A percentile compares a stretch with the other conserved stretches of the same genome.
Evolutionary conservation across 2,797 vertebrate genomes (phyloP).

Genomic region (Macrochelys suwanniensis): DNA sequence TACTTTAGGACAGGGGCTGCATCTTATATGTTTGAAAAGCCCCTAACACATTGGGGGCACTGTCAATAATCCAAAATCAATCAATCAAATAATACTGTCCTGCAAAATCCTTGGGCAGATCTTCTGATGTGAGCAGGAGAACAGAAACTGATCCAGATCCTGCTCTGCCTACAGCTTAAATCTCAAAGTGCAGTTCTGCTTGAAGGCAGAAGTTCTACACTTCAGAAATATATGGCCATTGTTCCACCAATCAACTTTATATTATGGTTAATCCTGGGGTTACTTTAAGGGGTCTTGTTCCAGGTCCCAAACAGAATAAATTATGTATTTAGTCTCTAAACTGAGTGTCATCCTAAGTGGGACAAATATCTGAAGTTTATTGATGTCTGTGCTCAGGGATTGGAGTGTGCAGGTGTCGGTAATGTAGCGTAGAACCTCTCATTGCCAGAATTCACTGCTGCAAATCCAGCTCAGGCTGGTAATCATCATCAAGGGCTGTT

Average conservation of each 20-base stretch:
- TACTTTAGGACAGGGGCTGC: not conserved
- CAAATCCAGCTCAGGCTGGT: not conserved
- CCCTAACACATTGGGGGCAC: not conserved
- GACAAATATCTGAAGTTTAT: not conserved
- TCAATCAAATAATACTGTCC: not conserved
- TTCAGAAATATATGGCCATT: not conserved
- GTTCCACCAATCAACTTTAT: not conserved
- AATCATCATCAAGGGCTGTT: not conserved
- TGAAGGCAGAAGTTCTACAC: not conserved
- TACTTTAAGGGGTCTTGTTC: not conserved
- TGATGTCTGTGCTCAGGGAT: not conserved
- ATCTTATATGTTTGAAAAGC: not conserved
- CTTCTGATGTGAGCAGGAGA: not conserved
- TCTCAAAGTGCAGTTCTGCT: not conserved
- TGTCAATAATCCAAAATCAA: not conserved
- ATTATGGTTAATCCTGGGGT: not conserved
- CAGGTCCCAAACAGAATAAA: slow-evolving; percentile 8
- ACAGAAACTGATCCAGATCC: not conserved
- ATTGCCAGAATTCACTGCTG: not conserved
- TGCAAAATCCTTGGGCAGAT: not conserved
- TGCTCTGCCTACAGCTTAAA: not conserved
- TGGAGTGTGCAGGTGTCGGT: not conserved
- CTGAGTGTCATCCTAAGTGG: not conserved
- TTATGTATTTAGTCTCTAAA: slow-evolving; percentile 29
- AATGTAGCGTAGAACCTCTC: not conserved